Percentiles rank a stretch among this genome's conserved stretches.
These are phyloP conservation scores for Irena cyanogastra DNA, from an alignment of 2,113 vertebrate species.

Conservation along the genomic window DNA sequence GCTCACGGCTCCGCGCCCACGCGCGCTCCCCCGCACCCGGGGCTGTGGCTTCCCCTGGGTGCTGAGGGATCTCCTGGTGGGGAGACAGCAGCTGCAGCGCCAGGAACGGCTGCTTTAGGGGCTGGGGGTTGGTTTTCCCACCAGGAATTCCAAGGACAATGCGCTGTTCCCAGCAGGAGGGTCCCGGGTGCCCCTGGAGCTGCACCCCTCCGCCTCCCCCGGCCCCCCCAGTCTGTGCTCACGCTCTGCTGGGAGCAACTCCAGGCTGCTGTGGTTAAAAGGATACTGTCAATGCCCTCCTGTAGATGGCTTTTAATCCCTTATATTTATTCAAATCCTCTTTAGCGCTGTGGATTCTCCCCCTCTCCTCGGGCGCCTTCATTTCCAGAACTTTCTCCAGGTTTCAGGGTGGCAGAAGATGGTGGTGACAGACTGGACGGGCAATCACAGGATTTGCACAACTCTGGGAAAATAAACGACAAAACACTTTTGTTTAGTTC, in stretches of 20 bases:
- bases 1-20: accelerated
- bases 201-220: neutral
- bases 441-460: neutral
- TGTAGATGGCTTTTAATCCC: neutral
- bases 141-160: neutral
- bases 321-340: neutral
- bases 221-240: neutral
- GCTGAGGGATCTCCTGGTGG: too few species aligned
- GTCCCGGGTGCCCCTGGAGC: neutral
- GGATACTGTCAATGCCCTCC: neutral
- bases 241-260: neutral
- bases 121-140: neutral
- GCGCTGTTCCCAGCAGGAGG: neutral
- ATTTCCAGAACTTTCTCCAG: neutral
- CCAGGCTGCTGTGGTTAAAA: neutral
- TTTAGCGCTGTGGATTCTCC: neutral
- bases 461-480: neutral
- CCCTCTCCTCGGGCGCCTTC: neutral
- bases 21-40: too few species aligned
- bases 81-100: neutral
- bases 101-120: neutral
- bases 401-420: neutral
- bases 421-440: neutral
- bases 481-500: neutral
- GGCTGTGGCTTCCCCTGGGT: too few species aligned